Conservation (phyloP, 2,888 invertebrate genomes). For the Melipona beecheii region DNA sequence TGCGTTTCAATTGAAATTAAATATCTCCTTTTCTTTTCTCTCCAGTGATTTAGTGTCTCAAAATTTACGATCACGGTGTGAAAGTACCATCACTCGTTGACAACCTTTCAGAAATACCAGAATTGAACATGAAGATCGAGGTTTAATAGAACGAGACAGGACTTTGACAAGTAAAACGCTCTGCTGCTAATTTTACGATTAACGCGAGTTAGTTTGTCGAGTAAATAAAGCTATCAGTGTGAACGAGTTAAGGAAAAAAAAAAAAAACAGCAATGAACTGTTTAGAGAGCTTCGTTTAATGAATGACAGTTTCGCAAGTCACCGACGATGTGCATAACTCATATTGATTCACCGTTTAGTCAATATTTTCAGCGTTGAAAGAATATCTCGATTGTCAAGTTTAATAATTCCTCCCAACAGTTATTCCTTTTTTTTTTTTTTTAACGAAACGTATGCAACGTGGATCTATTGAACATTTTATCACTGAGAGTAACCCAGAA, state of each 20-base stretch:
- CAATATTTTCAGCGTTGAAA: not conserved
- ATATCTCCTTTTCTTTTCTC: no score
- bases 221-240: not conserved
- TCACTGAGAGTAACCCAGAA: no score
- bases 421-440: no score
- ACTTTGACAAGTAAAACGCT: not conserved
- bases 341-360: not conserved
- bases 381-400: not conserved
- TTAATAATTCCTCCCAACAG: not conserved
- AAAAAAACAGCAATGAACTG: no score
- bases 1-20: no score
- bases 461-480: not conserved
- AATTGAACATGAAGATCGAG: not conserved
- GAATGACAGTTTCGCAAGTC: not conserved
- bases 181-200: not conserved
- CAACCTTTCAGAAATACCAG: no score
- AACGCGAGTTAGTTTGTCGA: not conserved
- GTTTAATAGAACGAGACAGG: not conserved
- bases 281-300: not conserved
- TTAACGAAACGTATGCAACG: not conserved
- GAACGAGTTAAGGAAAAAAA: not conserved
- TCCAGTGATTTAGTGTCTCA: no score
- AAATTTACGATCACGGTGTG: no score
- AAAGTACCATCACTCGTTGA: no score
- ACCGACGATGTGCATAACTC: not conserved